These are phyloP conservation scores for Rhodinocichla rosea DNA, from an alignment of 2,113 vertebrate species.

Conservation along the genomic window DNA sequence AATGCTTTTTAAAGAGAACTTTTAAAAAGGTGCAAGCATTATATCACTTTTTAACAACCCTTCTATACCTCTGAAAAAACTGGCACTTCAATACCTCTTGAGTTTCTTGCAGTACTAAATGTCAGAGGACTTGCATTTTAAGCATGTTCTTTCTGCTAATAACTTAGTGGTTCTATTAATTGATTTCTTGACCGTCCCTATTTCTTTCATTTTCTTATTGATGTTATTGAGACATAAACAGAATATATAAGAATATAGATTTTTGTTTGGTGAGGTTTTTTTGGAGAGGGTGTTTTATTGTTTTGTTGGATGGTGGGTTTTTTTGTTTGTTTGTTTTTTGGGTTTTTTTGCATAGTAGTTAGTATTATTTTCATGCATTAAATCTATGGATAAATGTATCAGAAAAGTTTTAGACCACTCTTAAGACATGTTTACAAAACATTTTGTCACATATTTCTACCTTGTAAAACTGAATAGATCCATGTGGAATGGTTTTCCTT, in stretches of 20 bases:
- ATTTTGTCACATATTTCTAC: background rate
- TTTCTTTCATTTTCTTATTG: background rate
- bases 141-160: background rate
- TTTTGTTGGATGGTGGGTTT: no score
- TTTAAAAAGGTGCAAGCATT: background rate
- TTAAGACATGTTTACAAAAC: background rate
- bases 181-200: background rate
- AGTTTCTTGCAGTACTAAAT: background rate
- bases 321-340: no score
- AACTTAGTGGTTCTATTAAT: background rate
- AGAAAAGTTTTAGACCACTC: background rate
- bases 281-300: no score
- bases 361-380: background rate
- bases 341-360: background rate
- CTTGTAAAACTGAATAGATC: background rate
- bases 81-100: background rate
- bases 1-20: background rate
- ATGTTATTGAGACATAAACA: background rate
- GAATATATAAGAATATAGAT: no score
- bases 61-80: background rate
- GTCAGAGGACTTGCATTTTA: background rate
- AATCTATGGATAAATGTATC: background rate
- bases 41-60: background rate
- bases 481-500: background rate
- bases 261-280: background rate